Base-by-base conservation (phyloP, 2,888 invertebrate species). In the Tortrix viridana region DNA sequence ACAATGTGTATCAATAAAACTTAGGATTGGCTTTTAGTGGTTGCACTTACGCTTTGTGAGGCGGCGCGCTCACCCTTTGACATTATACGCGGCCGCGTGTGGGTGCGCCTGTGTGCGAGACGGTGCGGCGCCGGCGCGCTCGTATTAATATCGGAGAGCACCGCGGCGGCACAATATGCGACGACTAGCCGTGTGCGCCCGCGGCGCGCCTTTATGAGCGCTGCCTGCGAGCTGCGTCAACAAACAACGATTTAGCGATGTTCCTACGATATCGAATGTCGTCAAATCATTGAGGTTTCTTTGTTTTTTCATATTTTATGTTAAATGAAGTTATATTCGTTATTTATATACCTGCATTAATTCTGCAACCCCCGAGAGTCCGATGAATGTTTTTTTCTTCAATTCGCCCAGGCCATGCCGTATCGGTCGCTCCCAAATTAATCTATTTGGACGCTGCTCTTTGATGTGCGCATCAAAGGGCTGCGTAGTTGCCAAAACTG, bases 1-100 rank as follows among this genome's bases (percentile, higher is more conserved):
- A 92, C 91, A 92, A 92, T 92, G 92, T 92, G 92, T 92, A 92
- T 92, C 92, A 92, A 92, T 92, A 92, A 92, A 92, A 92, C 92
- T 92, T 92, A 91, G 92, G 91, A 92, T 92, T 92, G 92, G 92
- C 92, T 92, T 92, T 92, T 92, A 92, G 92, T 91, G 92, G 92
- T 91, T 91, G 92, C 91, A 92, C 92, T 92, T 91, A 92, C 92
- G 91, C 90, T 91, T 91, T 91, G 90, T 90, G 91, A 89, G 86
- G 89, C 91, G 87, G 86, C 89, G 84, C 75, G 89, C 86, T 90
- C 89, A 90, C 90, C 91, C 91, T 91, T 91, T 91, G 92, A 91
- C 90, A 89, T 89, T 89, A 89, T 88, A 89, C 85, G 84, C 85
- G 86, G 80, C 82, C 78, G 71, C 62, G 69, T 64, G 71, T 50